Percentiles rank a stretch among this genome's conserved stretches.
phyloP scores from a whole-genome alignment of 2,113 vertebrate genomes.

The Pseudorectes ferrugineus region DNA sequence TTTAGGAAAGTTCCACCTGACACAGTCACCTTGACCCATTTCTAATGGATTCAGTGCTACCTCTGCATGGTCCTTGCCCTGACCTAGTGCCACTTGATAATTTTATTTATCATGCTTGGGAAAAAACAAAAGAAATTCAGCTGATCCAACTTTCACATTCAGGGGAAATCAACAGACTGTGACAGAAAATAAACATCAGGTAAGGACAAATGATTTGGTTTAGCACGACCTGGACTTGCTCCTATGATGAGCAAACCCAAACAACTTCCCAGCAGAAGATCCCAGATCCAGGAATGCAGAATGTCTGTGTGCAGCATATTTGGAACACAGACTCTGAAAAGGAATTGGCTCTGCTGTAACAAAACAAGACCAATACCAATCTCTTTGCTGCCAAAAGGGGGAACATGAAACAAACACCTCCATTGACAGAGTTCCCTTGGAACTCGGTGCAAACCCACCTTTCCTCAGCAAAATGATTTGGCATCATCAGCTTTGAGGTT shows the following conservation, averaged over 20 bases:
- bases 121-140: background rate
- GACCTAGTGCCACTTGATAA: background rate
- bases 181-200: background rate
- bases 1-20: background rate
- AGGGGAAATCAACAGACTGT: background rate
- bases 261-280: background rate
- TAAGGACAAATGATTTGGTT: background rate
- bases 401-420: background rate
- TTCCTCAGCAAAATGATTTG: background rate
- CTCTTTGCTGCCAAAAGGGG: background rate
- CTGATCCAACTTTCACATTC: background rate
- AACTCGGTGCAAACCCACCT: background rate
- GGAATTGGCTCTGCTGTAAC: background rate
- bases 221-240: background rate
- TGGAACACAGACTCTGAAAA: background rate
- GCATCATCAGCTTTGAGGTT: background rate
- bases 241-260: background rate
- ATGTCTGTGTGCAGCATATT: background rate
- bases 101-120: background rate
- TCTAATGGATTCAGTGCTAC: background rate
- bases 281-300: background rate
- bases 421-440: background rate
- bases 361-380: background rate
- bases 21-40: background rate
- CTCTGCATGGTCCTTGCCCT: background rate